Evolutionary conservation across 2,113 vertebrate genomes (phyloP), one percentile per base, ranked within the genome.

Genomic region (Pteronura brasiliensis): DNA sequence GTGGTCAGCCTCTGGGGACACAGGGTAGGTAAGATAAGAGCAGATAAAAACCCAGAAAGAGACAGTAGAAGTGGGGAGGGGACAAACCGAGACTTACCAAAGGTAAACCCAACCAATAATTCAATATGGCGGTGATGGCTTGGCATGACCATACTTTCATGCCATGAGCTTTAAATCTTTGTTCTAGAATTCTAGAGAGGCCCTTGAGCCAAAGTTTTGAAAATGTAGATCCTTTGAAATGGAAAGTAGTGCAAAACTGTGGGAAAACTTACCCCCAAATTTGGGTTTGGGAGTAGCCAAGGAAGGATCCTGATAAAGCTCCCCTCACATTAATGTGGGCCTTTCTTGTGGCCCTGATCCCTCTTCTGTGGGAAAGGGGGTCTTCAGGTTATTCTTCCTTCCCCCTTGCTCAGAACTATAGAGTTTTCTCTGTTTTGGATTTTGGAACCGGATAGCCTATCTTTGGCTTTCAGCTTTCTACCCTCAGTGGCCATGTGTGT

Each of bases 331-430:
- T 3, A 71, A 52, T 14, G 29, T 76, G 25, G 14, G 8, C 67
- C 65, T n/a, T 34, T 52, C 39, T 65, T n/a, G 7, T 14, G 49
- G 42, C 59, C 14, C 13, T 21, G 14, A 13, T 25, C 23, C 31
- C 61, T 81, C 55, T 44, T 20, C n/a, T 55, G 36, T 7, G 5
- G 23, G 44, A 76, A 71, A 44, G 27, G 25, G 39, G n/a, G 6
- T 10, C 71, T 63, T 34, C 17, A 1, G 0, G 0, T 31, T 10
- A 7, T 2, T 2, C 34, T n/a, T 7, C 6, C 13, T 18, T 23
- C 36, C 21, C 14, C 1, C 27, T 20, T 13, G 8, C 42, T 44
- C 76, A 71, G 20, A 15, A 49, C 36, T 29, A 11, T 2, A 0
- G 27, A 52, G 6, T 21, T 25, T 29, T 88, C 76, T 65, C 44